Evolutionary conservation across 2,797 vertebrate genomes (phyloP).

Genomic region (Hozukius guyotensis): DNA sequence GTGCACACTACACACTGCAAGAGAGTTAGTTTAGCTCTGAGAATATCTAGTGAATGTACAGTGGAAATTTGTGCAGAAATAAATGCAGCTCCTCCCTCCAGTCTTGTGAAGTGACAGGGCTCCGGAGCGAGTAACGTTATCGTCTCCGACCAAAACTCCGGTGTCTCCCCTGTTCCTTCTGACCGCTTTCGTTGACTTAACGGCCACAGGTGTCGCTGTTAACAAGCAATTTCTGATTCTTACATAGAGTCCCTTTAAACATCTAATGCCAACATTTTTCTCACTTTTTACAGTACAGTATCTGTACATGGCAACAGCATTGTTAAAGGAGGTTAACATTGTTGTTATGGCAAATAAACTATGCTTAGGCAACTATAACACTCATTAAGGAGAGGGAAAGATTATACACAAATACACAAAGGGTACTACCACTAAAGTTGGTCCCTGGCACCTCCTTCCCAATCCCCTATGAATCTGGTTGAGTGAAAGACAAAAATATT

Average conservation of each 20-base stretch:
- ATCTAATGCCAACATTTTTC: not conserved
- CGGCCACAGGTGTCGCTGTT: too few species aligned
- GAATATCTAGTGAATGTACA: accelerated
- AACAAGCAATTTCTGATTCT: too few species aligned
- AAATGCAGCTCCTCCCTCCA: too few species aligned
- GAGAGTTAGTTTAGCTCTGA: too few species aligned
- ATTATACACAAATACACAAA: not conserved
- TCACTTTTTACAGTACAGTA: not conserved
- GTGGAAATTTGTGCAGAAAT: too few species aligned
- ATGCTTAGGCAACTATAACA: not conserved
- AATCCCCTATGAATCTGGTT: not conserved
- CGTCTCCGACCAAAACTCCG: too few species aligned
- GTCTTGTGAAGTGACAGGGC: too few species aligned
- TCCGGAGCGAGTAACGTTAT: too few species aligned
- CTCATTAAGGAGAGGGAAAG: not conserved
- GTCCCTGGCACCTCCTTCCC: not conserved
- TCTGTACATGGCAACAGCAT: not conserved
- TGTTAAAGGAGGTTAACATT: not conserved
- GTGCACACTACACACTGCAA: too few species aligned
- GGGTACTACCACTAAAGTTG: not conserved
- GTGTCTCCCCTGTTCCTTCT: too few species aligned
- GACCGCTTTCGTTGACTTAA: too few species aligned
- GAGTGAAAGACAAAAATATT: not conserved
- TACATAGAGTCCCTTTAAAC: too few species aligned
- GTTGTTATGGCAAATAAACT: not conserved